Percentiles rank a stretch among this genome's conserved stretches.
These are phyloP conservation scores for Molanna angustata DNA, from an alignment of 2,888 invertebrate species.

Conservation along the genomic window DNA sequence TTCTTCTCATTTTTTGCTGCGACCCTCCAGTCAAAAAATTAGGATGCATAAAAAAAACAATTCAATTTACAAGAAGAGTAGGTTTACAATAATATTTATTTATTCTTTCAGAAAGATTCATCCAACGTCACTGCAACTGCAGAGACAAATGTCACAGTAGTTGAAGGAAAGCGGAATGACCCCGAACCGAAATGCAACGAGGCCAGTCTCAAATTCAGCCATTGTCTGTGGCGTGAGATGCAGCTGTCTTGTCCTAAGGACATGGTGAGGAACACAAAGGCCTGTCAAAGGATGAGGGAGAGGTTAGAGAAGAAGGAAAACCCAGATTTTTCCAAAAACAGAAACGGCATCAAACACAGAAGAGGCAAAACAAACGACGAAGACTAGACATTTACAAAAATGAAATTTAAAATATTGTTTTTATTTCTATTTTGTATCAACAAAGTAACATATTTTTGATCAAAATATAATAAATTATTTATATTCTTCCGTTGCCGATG, in stretches of 20 bases:
- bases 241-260: constrained; percentile 44
- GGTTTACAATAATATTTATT: neutral
- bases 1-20: too few species aligned
- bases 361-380: neutral
- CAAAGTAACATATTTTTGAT: too few species aligned
- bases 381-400: neutral
- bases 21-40: too few species aligned
- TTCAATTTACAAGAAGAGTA: too few species aligned
- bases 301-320: constrained; percentile 37
- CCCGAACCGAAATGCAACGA: constrained; percentile 38
- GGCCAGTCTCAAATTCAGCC: constrained; percentile 38
- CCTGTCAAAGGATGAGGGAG: constrained; percentile 40
- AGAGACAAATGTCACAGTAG: neutral
- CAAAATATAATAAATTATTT: too few species aligned
- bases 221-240: constrained; percentile 43
- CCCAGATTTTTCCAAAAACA: constrained; percentile 14
- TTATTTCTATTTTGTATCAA: neutral
- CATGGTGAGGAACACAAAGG: constrained; percentile 40
- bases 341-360: neutral
- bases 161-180: neutral
- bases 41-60: too few species aligned
- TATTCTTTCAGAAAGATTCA: neutral
- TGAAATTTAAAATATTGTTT: neutral
- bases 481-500: too few species aligned
- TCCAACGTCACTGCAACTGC: neutral